These are phyloP conservation scores for Orthochromis indermauri DNA, from an alignment of 2,113 vertebrate genomes.

Conservation along the genomic window DNA sequence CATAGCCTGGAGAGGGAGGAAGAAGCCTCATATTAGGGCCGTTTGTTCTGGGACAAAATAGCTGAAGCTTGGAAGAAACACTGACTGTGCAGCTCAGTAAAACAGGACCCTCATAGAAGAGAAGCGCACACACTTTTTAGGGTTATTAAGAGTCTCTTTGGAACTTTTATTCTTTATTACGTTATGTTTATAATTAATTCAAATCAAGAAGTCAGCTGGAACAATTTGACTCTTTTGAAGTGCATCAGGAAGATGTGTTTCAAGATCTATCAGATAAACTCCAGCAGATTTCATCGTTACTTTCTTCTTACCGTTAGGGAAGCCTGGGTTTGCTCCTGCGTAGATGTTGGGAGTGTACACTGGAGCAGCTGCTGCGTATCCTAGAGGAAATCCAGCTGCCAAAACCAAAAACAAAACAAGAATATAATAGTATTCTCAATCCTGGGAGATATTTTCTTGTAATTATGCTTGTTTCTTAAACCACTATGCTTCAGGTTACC, in stretches of 20 bases:
- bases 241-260: neutral
- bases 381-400: constrained; percentile 89
- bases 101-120: neutral
- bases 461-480: neutral
- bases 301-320: constrained; percentile 78
- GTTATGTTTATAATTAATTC: neutral
- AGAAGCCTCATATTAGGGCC: neutral
- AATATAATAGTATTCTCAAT: neutral
- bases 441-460: neutral
- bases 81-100: neutral
- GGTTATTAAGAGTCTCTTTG: neutral
- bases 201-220: neutral
- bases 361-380: constrained; percentile 89
- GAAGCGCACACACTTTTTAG: neutral
- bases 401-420: neutral
- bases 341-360: constrained; percentile 89
- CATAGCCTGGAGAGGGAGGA: constrained; percentile 74
- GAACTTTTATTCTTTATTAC: neutral
- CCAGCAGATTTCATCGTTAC: neutral
- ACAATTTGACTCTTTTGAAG: neutral
- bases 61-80: neutral
- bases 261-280: neutral
- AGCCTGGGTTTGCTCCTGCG: constrained; percentile 87
- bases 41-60: neutral
- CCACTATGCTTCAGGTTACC: constrained; percentile 60